These are phyloP conservation scores for Melopsittacus undulatus DNA, from an alignment of 2,797 vertebrate genomes.

Conservation along the genomic window DNA sequence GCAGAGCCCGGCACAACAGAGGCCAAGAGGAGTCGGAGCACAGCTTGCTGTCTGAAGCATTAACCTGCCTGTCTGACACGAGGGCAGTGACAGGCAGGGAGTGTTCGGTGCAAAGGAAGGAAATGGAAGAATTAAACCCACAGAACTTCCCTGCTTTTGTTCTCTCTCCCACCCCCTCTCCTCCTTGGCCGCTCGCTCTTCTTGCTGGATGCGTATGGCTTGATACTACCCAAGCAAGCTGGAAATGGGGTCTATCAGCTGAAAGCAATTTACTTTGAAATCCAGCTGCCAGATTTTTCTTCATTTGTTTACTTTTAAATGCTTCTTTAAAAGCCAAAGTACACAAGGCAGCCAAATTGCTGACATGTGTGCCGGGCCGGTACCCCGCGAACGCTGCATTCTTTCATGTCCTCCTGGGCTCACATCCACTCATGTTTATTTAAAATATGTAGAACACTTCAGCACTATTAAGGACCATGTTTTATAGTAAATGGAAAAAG, in stretches of 20 bases:
- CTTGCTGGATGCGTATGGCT: slow-evolving; percentile 85
- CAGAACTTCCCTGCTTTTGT: slow-evolving; percentile 70
- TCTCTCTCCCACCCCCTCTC: slow-evolving; percentile 80
- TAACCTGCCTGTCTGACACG: not conserved
- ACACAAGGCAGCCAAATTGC: slow-evolving; percentile 97
- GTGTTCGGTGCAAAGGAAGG: slow-evolving; percentile 64
- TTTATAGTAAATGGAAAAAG: slow-evolving; percentile 91
- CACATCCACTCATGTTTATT: slow-evolving; percentile 93
- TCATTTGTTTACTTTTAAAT: slow-evolving; percentile 96
- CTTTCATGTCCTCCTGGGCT: slow-evolving; percentile 92
- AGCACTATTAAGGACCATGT: slow-evolving; percentile 93
- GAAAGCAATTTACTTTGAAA: slow-evolving; percentile 93
- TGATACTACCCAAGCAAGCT: slow-evolving; percentile 92
- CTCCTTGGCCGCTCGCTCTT: slow-evolving; percentile 81
- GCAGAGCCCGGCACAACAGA: not conserved
- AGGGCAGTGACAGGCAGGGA: slow-evolving; percentile 49
- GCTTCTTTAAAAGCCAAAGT: slow-evolving; percentile 94
- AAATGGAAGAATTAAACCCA: slow-evolving; percentile 60
- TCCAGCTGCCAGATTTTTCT: slow-evolving; percentile 93
- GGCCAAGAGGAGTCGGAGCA: not conserved
- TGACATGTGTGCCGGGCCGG: slow-evolving; percentile 91
- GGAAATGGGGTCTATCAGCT: slow-evolving; percentile 89
- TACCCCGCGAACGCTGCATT: slow-evolving; percentile 86
- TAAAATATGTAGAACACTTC: slow-evolving; percentile 95
- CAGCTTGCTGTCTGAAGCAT: not conserved